Conservation (phyloP, 2,888 invertebrate genomes). For the Ashinkailepas kermadecensis region DNA sequence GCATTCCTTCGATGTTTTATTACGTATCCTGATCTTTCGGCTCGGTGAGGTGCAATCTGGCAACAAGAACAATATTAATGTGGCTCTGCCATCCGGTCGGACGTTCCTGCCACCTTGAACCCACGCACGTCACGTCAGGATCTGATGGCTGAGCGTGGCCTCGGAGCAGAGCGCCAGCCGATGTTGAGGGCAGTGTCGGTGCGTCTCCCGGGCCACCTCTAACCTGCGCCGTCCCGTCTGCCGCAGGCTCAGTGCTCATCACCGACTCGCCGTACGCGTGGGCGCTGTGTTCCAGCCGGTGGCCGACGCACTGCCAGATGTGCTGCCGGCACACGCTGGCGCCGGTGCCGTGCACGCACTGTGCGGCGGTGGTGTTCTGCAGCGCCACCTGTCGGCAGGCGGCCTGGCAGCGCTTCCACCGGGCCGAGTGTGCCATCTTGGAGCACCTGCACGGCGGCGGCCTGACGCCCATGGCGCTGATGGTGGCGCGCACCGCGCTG, state of each 20-base stretch:
- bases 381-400: slow-evolving; percentile 34
- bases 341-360: slow-evolving; percentile 35
- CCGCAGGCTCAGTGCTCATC: slow-evolving; percentile 36
- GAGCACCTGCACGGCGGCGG: slow-evolving; percentile 28
- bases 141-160: too few species aligned
- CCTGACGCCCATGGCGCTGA: slow-evolving; percentile 30
- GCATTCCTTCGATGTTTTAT: too few species aligned
- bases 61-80: too few species aligned
- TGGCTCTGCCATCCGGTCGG: too few species aligned
- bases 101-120: too few species aligned
- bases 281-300: slow-evolving; percentile 34
- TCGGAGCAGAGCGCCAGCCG: too few species aligned
- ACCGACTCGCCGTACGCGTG: slow-evolving; percentile 37
- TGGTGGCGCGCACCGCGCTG: slow-evolving; percentile 29
- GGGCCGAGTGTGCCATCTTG: slow-evolving; percentile 36
- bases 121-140: too few species aligned
- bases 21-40: too few species aligned
- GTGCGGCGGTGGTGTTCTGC: slow-evolving; percentile 37
- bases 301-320: slow-evolving; percentile 36
- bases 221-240: not conserved
- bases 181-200: too few species aligned
- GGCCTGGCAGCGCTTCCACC: slow-evolving; percentile 35
- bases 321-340: slow-evolving; percentile 35
- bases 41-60: too few species aligned
- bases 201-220: not conserved